A percentile compares a stretch with the other conserved stretches of the same genome.
These are phyloP conservation scores for Bombyx mori DNA, from an alignment of 1,140 invertebrate species.

Conservation along the genomic window ASM3026992v2 NC_085112.1:7088001-7088500, in stretches of 20 bases:
- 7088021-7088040: slow-evolving; percentile 63
- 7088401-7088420: slow-evolving; percentile 51
- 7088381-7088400: slow-evolving; percentile 64
- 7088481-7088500: slow-evolving; percentile 25
- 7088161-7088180: slow-evolving; percentile 67
- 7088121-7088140: slow-evolving; percentile 55
- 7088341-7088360: no score
- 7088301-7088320: no score
- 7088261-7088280: slow-evolving; percentile 66
- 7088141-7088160: slow-evolving; percentile 56
- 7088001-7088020: slow-evolving; percentile 51
- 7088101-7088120: slow-evolving; percentile 70
- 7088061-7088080: slow-evolving; percentile 66
- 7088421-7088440: slow-evolving; percentile 35
- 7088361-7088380: slow-evolving; percentile 14
- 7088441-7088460: slow-evolving; percentile 30
- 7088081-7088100: slow-evolving; percentile 71
- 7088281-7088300: slow-evolving; percentile 41
- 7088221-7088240: slow-evolving; percentile 57
- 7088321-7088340: no score
- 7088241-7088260: slow-evolving; percentile 69
- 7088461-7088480: slow-evolving; percentile 39
- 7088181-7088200: slow-evolving; percentile 56
- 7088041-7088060: slow-evolving; percentile 66
- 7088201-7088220: slow-evolving; percentile 65